A percentile compares a stretch with the other conserved stretches of the same genome.
Conservation (phyloP, 2,797 vertebrate genomes). For the Agapornis canus region DNA sequence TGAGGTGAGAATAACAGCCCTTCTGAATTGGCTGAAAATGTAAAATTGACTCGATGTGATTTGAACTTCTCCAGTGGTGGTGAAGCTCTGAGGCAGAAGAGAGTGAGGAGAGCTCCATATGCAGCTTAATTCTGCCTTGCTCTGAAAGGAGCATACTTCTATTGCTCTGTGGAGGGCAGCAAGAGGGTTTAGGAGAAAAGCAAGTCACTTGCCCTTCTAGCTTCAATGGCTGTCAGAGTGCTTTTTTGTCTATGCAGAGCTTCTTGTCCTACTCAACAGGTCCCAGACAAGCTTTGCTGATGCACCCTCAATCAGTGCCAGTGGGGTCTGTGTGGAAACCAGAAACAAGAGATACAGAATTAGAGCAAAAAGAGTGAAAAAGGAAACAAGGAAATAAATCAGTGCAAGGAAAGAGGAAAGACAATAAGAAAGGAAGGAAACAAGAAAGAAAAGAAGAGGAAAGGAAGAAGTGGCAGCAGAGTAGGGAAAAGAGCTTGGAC, state of each 20-base stretch:
- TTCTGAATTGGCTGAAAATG: not conserved
- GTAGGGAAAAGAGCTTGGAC: not conserved
- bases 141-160: not conserved
- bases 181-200: not conserved
- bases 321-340: fast-evolving
- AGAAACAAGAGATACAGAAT: not conserved
- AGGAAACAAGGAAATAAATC: not conserved
- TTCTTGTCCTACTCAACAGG: not conserved
- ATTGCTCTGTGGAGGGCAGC: not conserved
- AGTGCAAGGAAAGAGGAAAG: not conserved
- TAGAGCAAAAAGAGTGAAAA: not conserved
- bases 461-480: not conserved
- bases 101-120: too few relatives aligned
- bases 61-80: not conserved
- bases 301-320: not conserved
- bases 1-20: not conserved
- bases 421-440: not conserved
- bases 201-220: not conserved
- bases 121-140: not conserved
- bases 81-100: not conserved
- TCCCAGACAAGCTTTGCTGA: not conserved
- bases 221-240: not conserved
- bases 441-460: not conserved
- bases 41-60: not conserved
- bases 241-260: not conserved